These are phyloP conservation scores for Lysandra bellargus DNA, from an alignment of 2,888 invertebrate genomes.

Conservation along the genomic window DNA sequence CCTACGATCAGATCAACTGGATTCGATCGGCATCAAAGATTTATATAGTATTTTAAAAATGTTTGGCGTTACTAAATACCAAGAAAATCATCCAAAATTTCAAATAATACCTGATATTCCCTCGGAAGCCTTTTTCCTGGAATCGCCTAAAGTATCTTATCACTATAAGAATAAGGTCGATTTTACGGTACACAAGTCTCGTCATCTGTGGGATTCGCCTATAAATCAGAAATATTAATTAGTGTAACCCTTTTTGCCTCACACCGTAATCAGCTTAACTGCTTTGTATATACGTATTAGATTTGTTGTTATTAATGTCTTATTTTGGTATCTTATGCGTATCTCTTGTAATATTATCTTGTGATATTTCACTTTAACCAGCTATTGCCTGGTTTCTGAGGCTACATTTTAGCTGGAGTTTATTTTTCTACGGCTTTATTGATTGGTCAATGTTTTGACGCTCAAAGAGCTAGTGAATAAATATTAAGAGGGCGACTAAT, in stretches of 20 bases:
- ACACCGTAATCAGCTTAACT: constrained; percentile 5
- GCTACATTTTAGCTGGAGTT: too few species aligned
- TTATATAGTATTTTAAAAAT: background rate
- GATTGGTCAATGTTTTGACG: too few species aligned
- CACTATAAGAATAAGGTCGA: background rate
- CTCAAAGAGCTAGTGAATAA: too few species aligned
- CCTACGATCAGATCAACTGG: too few species aligned
- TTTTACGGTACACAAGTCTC: too few species aligned
- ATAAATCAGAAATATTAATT: constrained; percentile 18
- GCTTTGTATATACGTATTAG: constrained; percentile 4
- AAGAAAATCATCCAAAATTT: background rate
- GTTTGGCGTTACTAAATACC: background rate
- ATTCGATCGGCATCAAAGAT: too few species aligned
- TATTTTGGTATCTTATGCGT: background rate
- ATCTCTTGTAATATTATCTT: too few species aligned
- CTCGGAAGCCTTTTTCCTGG: background rate
- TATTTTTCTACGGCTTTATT: too few species aligned
- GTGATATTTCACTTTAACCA: too few species aligned
- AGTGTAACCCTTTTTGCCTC: constrained; percentile 14
- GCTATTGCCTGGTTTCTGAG: too few species aligned
- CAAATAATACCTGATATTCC: background rate
- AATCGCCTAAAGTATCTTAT: background rate
- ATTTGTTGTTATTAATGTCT: constrained; percentile 13
- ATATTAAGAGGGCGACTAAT: too few species aligned
- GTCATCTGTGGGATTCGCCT: background rate